These are phyloP conservation scores for Pogonus chalceus DNA, from an alignment of 1,140 invertebrate genomes.

Conservation along the genomic window DNA sequence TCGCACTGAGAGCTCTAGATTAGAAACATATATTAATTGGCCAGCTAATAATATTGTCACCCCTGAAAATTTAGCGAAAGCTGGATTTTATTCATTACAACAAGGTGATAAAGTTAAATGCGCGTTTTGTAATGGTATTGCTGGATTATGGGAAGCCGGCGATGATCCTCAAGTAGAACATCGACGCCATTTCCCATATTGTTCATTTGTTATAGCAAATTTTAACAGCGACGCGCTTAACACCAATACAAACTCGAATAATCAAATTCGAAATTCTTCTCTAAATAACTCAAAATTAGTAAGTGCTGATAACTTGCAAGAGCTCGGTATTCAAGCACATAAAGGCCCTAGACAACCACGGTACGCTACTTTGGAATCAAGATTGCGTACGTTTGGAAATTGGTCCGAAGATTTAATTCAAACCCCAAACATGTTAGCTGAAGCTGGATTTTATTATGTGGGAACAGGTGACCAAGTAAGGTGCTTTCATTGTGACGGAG, in stretches of 20 bases:
- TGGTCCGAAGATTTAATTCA: slow-evolving; percentile 56
- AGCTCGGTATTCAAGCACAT: slow-evolving; percentile 54
- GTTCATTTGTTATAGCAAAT: slow-evolving; percentile 37
- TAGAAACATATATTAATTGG: slow-evolving; percentile 55
- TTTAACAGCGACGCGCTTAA: background rate
- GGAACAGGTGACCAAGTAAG: slow-evolving; percentile 62
- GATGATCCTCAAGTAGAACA: slow-evolving; percentile 72
- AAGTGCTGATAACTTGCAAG: slow-evolving; percentile 36
- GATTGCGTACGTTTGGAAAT: slow-evolving; percentile 50
- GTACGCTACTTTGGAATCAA: slow-evolving; percentile 49
- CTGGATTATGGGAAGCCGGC: slow-evolving; percentile 58
- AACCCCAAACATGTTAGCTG: slow-evolving; percentile 53
- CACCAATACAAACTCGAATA: background rate
- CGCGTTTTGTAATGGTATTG: slow-evolving; percentile 66
- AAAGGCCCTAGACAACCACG: slow-evolving; percentile 47
- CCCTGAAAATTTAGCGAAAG: slow-evolving; percentile 60
- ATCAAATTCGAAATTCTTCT: slow-evolving; percentile 9
- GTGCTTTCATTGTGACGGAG: slow-evolving; percentile 88
- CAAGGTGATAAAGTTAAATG: slow-evolving; percentile 61
- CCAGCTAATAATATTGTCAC: slow-evolving; percentile 49
- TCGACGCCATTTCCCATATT: slow-evolving; percentile 55
- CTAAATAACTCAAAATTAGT: slow-evolving; percentile 29
- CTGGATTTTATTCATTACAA: slow-evolving; percentile 71
- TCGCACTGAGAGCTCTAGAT: slow-evolving; percentile 33
- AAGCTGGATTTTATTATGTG: slow-evolving; percentile 70